These are phyloP conservation scores for Eulemur albifrons DNA, from an alignment of 2,797 vertebrate species.

Conservation along the genomic window DNA sequence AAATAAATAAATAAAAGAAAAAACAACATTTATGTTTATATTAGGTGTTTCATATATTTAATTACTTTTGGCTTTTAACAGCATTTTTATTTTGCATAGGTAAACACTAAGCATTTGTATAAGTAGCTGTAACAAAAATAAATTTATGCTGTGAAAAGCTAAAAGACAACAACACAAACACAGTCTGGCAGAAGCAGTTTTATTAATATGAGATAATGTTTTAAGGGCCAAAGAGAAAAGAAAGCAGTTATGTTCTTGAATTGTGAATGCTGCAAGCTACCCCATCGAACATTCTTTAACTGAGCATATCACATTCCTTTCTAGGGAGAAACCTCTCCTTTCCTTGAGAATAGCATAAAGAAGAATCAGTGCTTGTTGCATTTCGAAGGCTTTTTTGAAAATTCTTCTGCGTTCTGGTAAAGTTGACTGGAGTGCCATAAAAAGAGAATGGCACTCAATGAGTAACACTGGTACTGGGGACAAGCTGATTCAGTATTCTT, in stretches of 20 bases:
- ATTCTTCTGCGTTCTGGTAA: conserved; percentile 45
- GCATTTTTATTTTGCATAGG: neutral
- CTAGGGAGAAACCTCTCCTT: neutral
- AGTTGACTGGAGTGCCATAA: neutral
- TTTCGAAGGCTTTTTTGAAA: conserved; percentile 31
- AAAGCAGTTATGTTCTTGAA: conserved; percentile 30
- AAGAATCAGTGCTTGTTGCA: conserved; percentile 13
- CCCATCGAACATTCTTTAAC: neutral
- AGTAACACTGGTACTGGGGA: neutral
- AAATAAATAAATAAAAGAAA: no score
- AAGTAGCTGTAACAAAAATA: neutral
- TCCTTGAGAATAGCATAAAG: conserved; percentile 9
- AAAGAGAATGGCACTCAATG: conserved; percentile 23
- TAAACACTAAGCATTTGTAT: neutral
- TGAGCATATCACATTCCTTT: conserved; percentile 16
- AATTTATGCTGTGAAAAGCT: conserved; percentile 1
- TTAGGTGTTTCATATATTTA: neutral
- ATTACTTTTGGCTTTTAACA: neutral
- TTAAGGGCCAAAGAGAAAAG: conserved; percentile 17
- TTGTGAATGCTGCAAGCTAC: neutral
- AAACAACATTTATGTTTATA: neutral
- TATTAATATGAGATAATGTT: neutral
- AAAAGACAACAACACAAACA: conserved; percentile 42
- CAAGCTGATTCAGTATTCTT: neutral
- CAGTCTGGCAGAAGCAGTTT: conserved; percentile 2